Evolutionary conservation across 2,113 vertebrate species (phyloP).

Genomic region (Petromus typicus): DNA sequence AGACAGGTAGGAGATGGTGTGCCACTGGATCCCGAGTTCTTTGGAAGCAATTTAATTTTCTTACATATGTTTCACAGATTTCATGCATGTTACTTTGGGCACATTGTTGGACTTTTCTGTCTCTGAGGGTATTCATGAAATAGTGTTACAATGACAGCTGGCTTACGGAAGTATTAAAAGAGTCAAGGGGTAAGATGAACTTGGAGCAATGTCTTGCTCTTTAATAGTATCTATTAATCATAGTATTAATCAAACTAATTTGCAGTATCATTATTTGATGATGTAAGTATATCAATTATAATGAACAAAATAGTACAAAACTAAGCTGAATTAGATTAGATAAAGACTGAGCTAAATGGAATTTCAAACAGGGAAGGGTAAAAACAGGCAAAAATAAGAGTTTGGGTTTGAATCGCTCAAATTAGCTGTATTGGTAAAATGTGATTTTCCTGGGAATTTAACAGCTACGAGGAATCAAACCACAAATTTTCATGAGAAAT

Average conservation of each 20-base stretch:
- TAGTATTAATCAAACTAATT: background rate
- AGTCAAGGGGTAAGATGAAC: background rate
- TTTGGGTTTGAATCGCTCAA: background rate
- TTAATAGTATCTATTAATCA: background rate
- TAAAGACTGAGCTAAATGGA: background rate
- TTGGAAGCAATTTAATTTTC: background rate
- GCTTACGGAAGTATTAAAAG: background rate
- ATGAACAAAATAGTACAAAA: background rate
- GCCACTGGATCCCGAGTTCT: background rate
- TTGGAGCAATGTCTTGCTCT: background rate
- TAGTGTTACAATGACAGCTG: background rate
- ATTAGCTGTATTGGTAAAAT: background rate
- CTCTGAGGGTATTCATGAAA: background rate
- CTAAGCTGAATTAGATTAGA: background rate
- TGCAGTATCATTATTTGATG: background rate
- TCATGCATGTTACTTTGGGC: background rate
- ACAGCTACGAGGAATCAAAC: background rate
- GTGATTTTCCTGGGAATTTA: background rate
- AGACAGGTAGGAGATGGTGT: rapidly evolving
- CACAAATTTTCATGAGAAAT: slow-evolving; percentile 20
- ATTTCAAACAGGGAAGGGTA: background rate
- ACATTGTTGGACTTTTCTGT: background rate
- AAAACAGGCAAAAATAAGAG: background rate
- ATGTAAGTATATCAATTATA: background rate
- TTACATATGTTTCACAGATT: background rate